These are phyloP conservation scores for Oreochromis tanganicae DNA, from an alignment of 2,113 vertebrate species.

Conservation along the genomic window DNA sequence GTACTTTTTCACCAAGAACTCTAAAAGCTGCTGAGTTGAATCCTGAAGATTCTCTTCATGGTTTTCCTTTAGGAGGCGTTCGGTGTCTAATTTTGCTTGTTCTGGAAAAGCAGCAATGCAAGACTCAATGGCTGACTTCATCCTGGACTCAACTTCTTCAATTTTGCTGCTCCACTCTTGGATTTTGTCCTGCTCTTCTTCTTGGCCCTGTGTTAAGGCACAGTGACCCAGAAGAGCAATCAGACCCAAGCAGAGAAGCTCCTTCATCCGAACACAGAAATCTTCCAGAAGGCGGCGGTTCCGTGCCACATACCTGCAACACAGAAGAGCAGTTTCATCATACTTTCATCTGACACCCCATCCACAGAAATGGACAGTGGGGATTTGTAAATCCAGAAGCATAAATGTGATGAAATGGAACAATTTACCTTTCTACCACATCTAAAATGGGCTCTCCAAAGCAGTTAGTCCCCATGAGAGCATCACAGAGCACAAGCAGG, in stretches of 20 bases:
- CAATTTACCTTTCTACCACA: conserved; percentile 57
- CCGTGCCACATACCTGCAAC: conserved; percentile 62
- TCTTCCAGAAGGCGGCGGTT: conserved; percentile 73
- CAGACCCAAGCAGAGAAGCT: conserved; percentile 75
- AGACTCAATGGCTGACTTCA: conserved; percentile 66
- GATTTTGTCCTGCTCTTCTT: conserved; percentile 65
- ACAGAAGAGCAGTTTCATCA: not conserved
- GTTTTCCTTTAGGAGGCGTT: conserved; percentile 60
- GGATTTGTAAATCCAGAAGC: not conserved
- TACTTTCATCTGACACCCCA: not conserved
- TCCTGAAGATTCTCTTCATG: conserved; percentile 41
- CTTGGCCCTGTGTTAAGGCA: conserved; percentile 56
- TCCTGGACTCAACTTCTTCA: conserved; percentile 66
- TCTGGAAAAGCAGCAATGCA: conserved; percentile 66
- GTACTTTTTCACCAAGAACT: conserved; percentile 69
- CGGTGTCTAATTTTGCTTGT: conserved; percentile 59
- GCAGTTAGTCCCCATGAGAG: conserved; percentile 66
- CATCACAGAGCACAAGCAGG: conserved; percentile 66
- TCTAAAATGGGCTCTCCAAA: conserved; percentile 70
- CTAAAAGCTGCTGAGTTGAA: conserved; percentile 39
- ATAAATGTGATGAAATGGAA: not conserved
- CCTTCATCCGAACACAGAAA: conserved; percentile 74
- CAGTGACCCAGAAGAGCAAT: conserved; percentile 70
- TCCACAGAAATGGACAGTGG: not conserved
- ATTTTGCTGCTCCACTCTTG: conserved; percentile 69